Percentiles rank a stretch among this genome's conserved stretches.
phyloP scores from a whole-genome alignment of 2,113 vertebrate genomes.

The Pristiophorus japonicus region DNA sequence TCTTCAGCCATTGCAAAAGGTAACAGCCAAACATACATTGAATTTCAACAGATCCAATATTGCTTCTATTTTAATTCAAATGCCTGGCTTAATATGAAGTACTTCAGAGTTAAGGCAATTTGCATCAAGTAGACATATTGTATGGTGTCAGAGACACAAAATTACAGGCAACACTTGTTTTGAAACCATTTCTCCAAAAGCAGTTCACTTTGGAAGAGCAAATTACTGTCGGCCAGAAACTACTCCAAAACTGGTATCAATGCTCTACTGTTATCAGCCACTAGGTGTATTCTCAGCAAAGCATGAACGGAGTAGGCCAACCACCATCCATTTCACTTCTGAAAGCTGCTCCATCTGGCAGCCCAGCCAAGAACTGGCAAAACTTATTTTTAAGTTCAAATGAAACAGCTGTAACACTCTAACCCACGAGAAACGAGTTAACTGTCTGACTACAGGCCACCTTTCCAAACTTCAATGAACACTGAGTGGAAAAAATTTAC shows the following conservation, averaged over 20 bases:
- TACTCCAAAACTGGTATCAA: background rate
- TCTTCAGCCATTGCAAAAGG: background rate
- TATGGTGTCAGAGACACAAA: background rate
- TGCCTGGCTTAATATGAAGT: background rate
- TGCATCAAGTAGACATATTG: background rate
- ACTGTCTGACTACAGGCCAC: background rate
- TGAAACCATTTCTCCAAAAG: background rate
- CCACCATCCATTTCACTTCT: constrained; percentile 26
- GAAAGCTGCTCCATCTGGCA: background rate
- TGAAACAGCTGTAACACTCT: background rate
- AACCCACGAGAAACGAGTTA: background rate
- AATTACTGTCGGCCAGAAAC: background rate
- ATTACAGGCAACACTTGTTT: background rate
- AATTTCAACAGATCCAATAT: background rate
- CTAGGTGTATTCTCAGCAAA: background rate
- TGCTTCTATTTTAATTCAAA: background rate
- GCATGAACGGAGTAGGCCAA: background rate
- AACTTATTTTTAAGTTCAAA: background rate
- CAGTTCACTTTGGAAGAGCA: background rate
- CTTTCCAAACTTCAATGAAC: background rate
- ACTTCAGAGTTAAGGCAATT: background rate
- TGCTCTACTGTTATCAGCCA: constrained; percentile 11
- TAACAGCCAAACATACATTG: background rate
- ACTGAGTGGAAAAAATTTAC: background rate
- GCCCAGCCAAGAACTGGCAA: background rate